Evolutionary conservation across 2,888 invertebrate species (phyloP).

Genomic region (Hirtodrosophila alboralis): DNA sequence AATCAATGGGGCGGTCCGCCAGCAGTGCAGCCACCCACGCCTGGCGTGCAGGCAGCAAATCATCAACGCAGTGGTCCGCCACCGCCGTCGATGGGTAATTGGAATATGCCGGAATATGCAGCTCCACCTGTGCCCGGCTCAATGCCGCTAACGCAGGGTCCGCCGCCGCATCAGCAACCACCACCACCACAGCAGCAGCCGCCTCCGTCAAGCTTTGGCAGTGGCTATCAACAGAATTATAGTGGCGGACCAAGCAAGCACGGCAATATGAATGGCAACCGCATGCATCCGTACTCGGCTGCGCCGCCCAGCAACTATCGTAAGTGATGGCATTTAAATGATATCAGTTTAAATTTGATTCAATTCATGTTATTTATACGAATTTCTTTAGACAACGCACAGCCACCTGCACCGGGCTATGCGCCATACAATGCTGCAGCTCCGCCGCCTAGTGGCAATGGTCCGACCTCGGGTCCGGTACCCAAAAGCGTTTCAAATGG

Average conservation of each 20-base stretch:
- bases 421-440: conserved; percentile 63
- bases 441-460: conserved; percentile 58
- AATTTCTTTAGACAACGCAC: conserved; percentile 56
- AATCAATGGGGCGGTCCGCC: conserved; percentile 77
- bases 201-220: conserved; percentile 84
- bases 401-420: conserved; percentile 62
- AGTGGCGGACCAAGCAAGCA: conserved; percentile 93
- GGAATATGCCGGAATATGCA: conserved; percentile 62
- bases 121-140: conserved; percentile 64
- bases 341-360: background rate
- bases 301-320: conserved; percentile 68
- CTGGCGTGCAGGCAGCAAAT: conserved; percentile 50
- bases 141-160: conserved; percentile 54
- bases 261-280: conserved; percentile 87
- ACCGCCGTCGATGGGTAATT: conserved; percentile 62
- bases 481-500: conserved; percentile 68
- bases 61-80: conserved; percentile 66
- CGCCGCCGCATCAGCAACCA: conserved; percentile 55
- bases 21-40: conserved; percentile 57
- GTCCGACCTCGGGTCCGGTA: conserved; percentile 47
- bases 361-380: background rate
- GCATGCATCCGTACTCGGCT: conserved; percentile 87
- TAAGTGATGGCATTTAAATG: conserved; percentile 36
- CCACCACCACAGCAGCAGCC: conserved; percentile 48
- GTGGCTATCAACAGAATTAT: conserved; percentile 92